phyloP scores from a whole-genome alignment of 1,140 invertebrate genomes.

The Drosophila gunungcola region DNA sequence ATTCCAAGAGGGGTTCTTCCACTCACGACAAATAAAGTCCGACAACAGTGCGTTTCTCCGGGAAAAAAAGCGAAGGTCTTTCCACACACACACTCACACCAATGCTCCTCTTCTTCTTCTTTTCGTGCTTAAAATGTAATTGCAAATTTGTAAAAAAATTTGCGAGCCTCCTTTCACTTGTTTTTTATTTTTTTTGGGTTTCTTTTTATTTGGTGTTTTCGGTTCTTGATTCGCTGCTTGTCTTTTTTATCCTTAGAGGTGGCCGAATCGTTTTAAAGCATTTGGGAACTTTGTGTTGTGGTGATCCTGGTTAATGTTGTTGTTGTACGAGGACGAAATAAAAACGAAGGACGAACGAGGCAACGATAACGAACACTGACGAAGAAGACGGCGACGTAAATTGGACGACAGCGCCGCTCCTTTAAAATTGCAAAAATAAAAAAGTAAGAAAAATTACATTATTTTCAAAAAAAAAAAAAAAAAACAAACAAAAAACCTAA shows the following conservation, averaged over 20 bases:
- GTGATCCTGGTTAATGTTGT: constrained; percentile 37
- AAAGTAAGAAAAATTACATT: neutral
- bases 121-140: constrained; percentile 36
- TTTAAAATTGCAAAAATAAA: neutral
- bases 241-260: constrained; percentile 31
- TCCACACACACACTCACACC: constrained; percentile 7
- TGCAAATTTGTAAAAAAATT: constrained; percentile 57
- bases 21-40: neutral
- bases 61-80: neutral
- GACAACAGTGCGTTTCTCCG: constrained; percentile 1
- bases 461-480: neutral
- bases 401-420: constrained; percentile 40
- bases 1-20: constrained; percentile 27
- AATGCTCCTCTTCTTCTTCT: neutral
- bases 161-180: constrained; percentile 32
- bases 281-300: constrained; percentile 34
- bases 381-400: constrained; percentile 32
- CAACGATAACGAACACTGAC: constrained; percentile 42
- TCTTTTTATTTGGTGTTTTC: constrained; percentile 21
- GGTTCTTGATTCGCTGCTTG: constrained; percentile 10
- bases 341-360: constrained; percentile 60
- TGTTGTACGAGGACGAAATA: constrained; percentile 49
- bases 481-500: neutral
- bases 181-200: constrained; percentile 4
- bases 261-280: constrained; percentile 46